Conservation (phyloP, 1,140 invertebrate species). For the Heterodera carotae region DNA sequence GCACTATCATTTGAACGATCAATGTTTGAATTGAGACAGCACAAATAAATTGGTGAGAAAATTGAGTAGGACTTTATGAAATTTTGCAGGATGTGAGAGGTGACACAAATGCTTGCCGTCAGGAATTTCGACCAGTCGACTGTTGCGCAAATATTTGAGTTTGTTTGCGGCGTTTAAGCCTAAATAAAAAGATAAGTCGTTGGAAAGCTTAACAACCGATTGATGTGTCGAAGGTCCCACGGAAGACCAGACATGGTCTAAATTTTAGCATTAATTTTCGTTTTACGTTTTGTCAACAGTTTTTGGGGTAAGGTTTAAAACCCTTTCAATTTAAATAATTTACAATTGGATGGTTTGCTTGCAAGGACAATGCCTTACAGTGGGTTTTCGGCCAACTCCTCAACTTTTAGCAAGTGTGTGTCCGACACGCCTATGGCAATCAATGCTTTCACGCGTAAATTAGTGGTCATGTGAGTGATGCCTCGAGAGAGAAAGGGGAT, state of each 20-base stretch:
- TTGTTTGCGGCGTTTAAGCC: constrained; percentile 42
- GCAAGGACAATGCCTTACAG: background rate
- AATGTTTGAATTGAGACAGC: no score
- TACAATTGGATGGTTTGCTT: no score
- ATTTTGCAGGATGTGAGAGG: constrained; percentile 37
- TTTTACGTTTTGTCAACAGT: no score
- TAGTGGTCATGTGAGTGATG: background rate
- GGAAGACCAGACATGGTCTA: background rate
- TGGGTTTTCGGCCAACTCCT: background rate
- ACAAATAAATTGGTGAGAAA: constrained; percentile 29
- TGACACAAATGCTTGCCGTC: constrained; percentile 51
- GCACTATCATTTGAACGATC: no score
- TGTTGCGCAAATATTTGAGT: constrained; percentile 42
- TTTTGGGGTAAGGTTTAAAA: no score
- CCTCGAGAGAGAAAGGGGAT: background rate
- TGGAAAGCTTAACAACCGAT: background rate
- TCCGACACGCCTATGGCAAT: background rate
- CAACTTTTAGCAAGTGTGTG: background rate
- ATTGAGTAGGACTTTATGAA: constrained; percentile 41
- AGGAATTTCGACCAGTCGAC: constrained; percentile 40
- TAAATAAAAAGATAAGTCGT: constrained; percentile 37
- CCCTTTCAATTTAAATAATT: no score
- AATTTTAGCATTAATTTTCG: no score
- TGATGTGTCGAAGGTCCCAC: background rate
- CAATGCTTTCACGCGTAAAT: background rate